Evolutionary conservation across 2,888 invertebrate genomes (phyloP).

Genomic region (Dasysyrphus tricinctus): DNA sequence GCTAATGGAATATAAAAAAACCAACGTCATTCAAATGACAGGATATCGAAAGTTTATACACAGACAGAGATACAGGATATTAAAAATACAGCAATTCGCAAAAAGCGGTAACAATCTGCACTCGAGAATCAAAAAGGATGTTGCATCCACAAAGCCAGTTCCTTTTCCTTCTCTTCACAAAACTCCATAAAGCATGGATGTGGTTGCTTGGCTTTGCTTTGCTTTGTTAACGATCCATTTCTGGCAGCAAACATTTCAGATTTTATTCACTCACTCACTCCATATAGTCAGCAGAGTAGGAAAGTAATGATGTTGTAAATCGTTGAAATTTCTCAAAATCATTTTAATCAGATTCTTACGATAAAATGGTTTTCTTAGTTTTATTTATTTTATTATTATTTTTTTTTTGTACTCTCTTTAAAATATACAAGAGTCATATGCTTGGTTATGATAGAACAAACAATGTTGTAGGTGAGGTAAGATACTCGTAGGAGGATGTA

Average conservation of each 20-base stretch:
- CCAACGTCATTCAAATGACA: conserved; percentile 50
- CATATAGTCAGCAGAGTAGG: background rate
- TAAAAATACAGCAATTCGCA: conserved; percentile 59
- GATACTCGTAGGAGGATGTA: background rate
- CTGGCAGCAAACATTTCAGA: conserved; percentile 53
- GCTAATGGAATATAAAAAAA: background rate
- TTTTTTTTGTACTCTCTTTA: background rate
- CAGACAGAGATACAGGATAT: conserved; percentile 68
- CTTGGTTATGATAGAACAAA: conserved; percentile 2
- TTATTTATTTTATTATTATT: background rate
- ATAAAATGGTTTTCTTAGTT: conserved; percentile 35
- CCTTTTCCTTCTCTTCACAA: background rate
- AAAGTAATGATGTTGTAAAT: conserved; percentile 59
- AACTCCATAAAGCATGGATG: background rate
- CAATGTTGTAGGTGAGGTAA: background rate
- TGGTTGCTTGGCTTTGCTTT: background rate
- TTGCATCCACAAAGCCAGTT: conserved; percentile 15
- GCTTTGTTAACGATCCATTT: conserved; percentile 56
- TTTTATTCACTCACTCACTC: conserved; percentile 5
- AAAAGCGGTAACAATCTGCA: conserved; percentile 60
- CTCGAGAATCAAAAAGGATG: conserved; percentile 41
- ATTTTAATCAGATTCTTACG: conserved; percentile 55
- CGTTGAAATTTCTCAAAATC: conserved; percentile 44
- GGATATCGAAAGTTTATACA: conserved; percentile 65
- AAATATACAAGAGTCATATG: conserved; percentile 9